Evolutionary conservation across 2,888 invertebrate species (phyloP), one percentile per base, ranked within the genome.

Genomic region (Dromius quadrimaculatus): DNA sequence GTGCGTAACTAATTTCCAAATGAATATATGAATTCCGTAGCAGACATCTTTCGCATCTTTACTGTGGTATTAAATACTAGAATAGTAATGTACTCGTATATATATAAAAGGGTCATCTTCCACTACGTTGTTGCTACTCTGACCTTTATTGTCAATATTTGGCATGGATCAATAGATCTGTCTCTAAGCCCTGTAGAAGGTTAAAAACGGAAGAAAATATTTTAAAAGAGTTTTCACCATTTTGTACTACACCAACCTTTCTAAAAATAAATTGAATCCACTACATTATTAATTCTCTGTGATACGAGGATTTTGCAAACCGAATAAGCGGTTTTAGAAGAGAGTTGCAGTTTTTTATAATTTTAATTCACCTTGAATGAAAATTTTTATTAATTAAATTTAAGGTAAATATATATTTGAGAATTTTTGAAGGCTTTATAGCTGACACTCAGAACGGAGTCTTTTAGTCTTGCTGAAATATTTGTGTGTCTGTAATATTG

Each of bases 121-220:
- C 50, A 15, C n/a, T 54, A 54, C 28, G 50, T 28, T 54, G 28
- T 28, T 54, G 50, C 28, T 28, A 54, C 28, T n/a, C 28, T 54
- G 50, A 54, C 50, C 50, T 54, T 54, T 54, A 54, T 54, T 54
- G 50, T 23, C 50, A 23, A 54, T 54, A 54, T 54, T n/a, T 54
- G 50, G 50, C 50, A 54, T 28, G 50, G 50, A 54, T 54, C 50
- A 54, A 54, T 54, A 54, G 28, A 13, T 2, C 6, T 28, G 50
- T 28, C 50, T 23, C 8, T 28, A 32, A 15, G 13, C 2, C 11
- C 41, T 11, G 2, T 13, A 11, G 41, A 15, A 1, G 13, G n/a
- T n/a, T n/a, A n/a, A n/a, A n/a, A n/a, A 3, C 15, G 50, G 50
- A 15, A 8, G 50, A 3, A 28, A 28, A 8, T 13, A 28, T 54